phyloP scores from a whole-genome alignment of 1,140 invertebrate species.

The Neoseiulus cucumeris region DNA sequence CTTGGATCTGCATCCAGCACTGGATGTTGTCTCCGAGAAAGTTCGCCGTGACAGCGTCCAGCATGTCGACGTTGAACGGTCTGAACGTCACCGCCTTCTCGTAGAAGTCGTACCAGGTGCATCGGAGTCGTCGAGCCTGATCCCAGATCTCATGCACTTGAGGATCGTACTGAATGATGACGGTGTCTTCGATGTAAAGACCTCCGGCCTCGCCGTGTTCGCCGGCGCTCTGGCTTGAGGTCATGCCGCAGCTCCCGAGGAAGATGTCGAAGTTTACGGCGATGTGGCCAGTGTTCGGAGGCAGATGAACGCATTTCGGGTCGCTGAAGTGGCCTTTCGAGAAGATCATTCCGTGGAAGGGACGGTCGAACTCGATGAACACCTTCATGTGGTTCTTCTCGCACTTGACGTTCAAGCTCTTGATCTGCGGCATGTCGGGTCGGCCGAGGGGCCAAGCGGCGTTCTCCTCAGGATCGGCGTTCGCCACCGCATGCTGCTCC shows the following conservation, averaged over 20 bases:
- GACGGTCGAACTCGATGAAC: constrained; percentile 67
- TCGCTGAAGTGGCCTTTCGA: constrained; percentile 70
- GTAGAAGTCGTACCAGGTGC: constrained; percentile 86
- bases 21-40: constrained; percentile 83
- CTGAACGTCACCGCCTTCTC: constrained; percentile 81
- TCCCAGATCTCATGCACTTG: constrained; percentile 70
- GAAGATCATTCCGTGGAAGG: constrained; percentile 89
- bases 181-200: constrained; percentile 84
- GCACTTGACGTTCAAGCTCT: constrained; percentile 76
- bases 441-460: background rate
- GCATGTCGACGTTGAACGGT: constrained; percentile 72
- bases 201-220: constrained; percentile 12
- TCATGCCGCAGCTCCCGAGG: constrained; percentile 70
- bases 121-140: constrained; percentile 54
- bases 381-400: constrained; percentile 71
- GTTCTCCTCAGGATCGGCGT: constrained; percentile 6
- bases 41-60: constrained; percentile 78
- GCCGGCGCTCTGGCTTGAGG: constrained; percentile 46
- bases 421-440: constrained; percentile 50
- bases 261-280: constrained; percentile 79
- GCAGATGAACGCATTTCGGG: constrained; percentile 68
- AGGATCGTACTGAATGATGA: constrained; percentile 83
- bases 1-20: constrained; percentile 91
- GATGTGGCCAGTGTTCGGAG: constrained; percentile 64
- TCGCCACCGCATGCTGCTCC: background rate